Evolutionary conservation across 2,888 invertebrate genomes (phyloP).

Genomic region (Drosophila koepferae): DNA sequence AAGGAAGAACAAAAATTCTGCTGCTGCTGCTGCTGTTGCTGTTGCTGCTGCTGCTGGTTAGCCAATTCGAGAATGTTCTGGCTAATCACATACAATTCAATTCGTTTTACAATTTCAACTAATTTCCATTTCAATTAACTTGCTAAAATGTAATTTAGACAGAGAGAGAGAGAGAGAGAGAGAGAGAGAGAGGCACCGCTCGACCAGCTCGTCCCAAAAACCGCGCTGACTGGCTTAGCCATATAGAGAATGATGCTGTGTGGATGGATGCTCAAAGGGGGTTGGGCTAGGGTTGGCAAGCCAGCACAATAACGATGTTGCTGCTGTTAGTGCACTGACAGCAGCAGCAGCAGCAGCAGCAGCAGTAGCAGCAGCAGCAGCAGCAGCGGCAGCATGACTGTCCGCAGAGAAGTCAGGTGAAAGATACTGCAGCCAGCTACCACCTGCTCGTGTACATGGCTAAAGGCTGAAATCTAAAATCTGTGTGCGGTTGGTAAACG

Average conservation of each 20-base stretch:
- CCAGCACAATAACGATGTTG: conserved; percentile 52
- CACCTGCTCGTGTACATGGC: conserved; percentile 36
- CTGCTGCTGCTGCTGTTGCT: conserved; percentile 23
- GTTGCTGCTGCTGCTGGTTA: conserved; percentile 45
- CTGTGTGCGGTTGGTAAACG: conserved; percentile 76
- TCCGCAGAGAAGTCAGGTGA: conserved; percentile 25
- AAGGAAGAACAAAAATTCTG: background rate
- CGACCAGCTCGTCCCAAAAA: conserved; percentile 22
- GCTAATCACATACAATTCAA: conserved; percentile 84
- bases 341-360: conserved; percentile 35
- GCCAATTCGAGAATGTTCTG: conserved; percentile 80
- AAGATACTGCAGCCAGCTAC: conserved; percentile 8
- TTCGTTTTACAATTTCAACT: conserved; percentile 84
- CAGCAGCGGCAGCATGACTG: conserved; percentile 39
- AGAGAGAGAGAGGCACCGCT: conserved; percentile 57
- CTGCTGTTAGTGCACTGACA: conserved; percentile 37
- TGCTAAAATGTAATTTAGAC: conserved; percentile 84
- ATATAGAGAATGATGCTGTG: background rate
- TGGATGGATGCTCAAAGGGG: background rate
- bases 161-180: conserved; percentile 26
- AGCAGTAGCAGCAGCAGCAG: conserved; percentile 33
- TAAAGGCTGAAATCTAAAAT: conserved; percentile 74
- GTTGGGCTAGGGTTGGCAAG: background rate
- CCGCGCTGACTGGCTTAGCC: conserved; percentile 11
- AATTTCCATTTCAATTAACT: conserved; percentile 85